phyloP scores from a whole-genome alignment of 2,113 vertebrate genomes.

The Smithornis capensis region DNA sequence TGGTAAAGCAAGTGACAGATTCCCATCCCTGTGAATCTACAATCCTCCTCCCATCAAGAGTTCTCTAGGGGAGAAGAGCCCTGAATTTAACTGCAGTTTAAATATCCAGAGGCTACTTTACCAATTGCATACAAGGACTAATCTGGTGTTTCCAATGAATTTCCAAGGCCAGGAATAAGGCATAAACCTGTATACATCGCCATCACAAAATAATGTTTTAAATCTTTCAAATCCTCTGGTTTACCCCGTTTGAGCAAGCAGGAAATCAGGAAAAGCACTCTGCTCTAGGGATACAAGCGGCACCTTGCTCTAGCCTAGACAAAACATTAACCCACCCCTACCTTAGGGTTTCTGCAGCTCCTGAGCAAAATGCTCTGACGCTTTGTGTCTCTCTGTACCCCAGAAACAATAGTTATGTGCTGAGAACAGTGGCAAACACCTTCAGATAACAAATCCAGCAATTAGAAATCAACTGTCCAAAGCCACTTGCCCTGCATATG shows the following conservation, averaged over 20 bases:
- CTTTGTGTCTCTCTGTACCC: neutral
- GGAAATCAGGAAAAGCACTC: neutral
- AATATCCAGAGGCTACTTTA: neutral
- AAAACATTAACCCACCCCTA: neutral
- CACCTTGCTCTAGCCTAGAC: neutral
- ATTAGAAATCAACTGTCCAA: neutral
- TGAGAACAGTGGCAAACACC: neutral
- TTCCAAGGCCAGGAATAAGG: neutral
- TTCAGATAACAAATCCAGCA: neutral
- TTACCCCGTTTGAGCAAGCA: neutral
- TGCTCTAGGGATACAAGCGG: neutral
- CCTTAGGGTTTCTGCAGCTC: neutral
- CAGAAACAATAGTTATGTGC: neutral
- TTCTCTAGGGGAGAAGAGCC: neutral
- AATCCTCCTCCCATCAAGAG: neutral
- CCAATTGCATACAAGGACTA: neutral
- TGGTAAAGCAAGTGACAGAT: neutral
- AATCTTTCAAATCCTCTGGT: neutral
- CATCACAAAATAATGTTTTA: neutral
- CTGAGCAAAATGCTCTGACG: neutral
- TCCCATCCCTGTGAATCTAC: neutral
- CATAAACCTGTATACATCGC: neutral
- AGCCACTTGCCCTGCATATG: conserved; percentile 14
- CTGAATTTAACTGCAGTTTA: neutral
- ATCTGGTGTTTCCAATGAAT: neutral